Conservation (phyloP, 2,113 vertebrate genomes). For the Theristicus caerulescens region DNA sequence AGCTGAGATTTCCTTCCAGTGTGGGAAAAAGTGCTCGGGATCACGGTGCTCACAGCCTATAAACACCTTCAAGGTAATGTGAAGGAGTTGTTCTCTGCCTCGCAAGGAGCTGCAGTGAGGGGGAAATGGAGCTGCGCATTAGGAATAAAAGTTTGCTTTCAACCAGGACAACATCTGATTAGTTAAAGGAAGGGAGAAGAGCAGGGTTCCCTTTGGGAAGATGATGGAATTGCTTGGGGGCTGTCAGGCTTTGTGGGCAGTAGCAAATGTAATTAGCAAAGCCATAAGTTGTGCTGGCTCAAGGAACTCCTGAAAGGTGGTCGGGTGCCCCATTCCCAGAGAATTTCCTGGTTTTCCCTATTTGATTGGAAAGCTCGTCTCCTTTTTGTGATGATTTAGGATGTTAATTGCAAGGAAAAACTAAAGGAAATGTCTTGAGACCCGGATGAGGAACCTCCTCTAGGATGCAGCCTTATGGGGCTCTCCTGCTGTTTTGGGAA, state of each 20-base stretch:
- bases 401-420: not conserved
- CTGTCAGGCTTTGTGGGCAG: not conserved
- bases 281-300: not conserved
- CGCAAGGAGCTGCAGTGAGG: not conserved
- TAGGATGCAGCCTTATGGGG: not conserved
- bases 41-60: not conserved
- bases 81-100: not conserved
- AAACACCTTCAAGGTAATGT: not conserved
- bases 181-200: not conserved
- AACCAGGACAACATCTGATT: not conserved
- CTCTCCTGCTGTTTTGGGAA: not conserved
- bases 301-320: not conserved
- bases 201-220: not conserved
- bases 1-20: not conserved
- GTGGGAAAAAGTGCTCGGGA: not conserved
- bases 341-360: not conserved
- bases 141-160: not conserved
- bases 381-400: not conserved
- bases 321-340: not conserved
- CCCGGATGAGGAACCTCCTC: not conserved
- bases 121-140: fast-evolving
- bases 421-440: not conserved
- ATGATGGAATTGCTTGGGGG: not conserved
- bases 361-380: not conserved
- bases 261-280: not conserved